phyloP scores from a whole-genome alignment of 2,888 invertebrate species.

The Dryococelus australis region DNA sequence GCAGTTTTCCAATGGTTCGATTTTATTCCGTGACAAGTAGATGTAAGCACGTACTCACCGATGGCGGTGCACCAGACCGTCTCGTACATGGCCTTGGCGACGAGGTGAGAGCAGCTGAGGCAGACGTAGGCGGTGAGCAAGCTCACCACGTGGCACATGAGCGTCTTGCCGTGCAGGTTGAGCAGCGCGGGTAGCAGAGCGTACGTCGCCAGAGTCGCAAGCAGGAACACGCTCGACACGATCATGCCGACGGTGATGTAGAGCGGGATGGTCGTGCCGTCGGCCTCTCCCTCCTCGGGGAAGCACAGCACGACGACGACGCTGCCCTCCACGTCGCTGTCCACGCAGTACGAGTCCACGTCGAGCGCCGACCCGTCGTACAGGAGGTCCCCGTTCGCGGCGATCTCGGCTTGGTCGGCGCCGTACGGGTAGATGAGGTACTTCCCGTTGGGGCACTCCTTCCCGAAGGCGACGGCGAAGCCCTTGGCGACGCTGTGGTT shows the following conservation, averaged over 20 bases:
- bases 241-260: slow-evolving; percentile 55
- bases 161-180: slow-evolving; percentile 76
- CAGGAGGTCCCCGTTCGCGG: neutral
- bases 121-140: slow-evolving; percentile 71
- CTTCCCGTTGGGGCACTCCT: neutral
- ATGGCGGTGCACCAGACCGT: slow-evolving; percentile 19
- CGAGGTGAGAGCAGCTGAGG: slow-evolving; percentile 65
- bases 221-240: slow-evolving; percentile 71
- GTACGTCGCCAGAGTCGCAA: slow-evolving; percentile 72
- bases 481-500: neutral
- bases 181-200: slow-evolving; percentile 69
- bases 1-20: too few relatives aligned
- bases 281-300: slow-evolving; percentile 39
- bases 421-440: neutral
- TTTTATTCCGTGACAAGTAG: too few relatives aligned
- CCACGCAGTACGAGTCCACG: slow-evolving; percentile 54
- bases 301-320: slow-evolving; percentile 54
- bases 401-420: neutral
- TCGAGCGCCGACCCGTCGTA: neutral
- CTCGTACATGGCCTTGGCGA: neutral
- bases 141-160: slow-evolving; percentile 74
- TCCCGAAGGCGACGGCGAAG: neutral
- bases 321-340: slow-evolving; percentile 45
- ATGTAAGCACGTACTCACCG: slow-evolving; percentile 25
- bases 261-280: slow-evolving; percentile 27